phyloP scores from a whole-genome alignment of 1,140 invertebrate genomes.

The Pectinophora gossypiella region DNA sequence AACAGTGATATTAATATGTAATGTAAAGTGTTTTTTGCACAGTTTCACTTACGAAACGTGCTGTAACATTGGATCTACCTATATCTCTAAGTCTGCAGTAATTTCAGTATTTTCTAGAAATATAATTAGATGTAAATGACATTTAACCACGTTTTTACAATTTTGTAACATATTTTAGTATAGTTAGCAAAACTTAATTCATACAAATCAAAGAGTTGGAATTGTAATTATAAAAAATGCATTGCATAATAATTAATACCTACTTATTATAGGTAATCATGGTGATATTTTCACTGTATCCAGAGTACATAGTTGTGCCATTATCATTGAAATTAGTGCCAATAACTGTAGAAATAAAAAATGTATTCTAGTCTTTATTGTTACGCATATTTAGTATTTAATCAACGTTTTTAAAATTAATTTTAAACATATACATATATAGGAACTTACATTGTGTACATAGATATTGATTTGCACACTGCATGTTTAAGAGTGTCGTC shows the following conservation, averaged over 20 bases:
- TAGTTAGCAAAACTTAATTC: slow-evolving; percentile 68
- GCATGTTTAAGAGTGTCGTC: slow-evolving; percentile 33
- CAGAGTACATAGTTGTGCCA: slow-evolving; percentile 64
- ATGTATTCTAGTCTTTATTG: slow-evolving; percentile 74
- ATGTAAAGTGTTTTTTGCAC: slow-evolving; percentile 47
- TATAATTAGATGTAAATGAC: slow-evolving; percentile 58
- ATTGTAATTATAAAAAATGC: slow-evolving; percentile 28
- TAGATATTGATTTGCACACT: slow-evolving; percentile 56
- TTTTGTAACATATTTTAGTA: slow-evolving; percentile 66
- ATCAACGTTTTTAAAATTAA: slow-evolving; percentile 68
- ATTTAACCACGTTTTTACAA: slow-evolving; percentile 55
- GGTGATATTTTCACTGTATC: slow-evolving; percentile 40
- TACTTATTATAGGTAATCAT: slow-evolving; percentile 8
- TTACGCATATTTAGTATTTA: slow-evolving; percentile 72
- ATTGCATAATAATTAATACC: slow-evolving; percentile 25
- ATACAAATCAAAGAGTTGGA: slow-evolving; percentile 27
- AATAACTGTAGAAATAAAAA: slow-evolving; percentile 71
- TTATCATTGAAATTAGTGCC: slow-evolving; percentile 68
- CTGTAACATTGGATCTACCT: slow-evolving; percentile 34
- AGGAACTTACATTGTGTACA: slow-evolving; percentile 48
- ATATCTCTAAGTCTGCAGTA: slow-evolving; percentile 48
- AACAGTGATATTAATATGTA: slow-evolving; percentile 56
- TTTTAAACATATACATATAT: slow-evolving; percentile 53
- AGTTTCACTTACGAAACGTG: slow-evolving; percentile 55
- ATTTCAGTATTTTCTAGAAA: slow-evolving; percentile 66